Evolutionary conservation across 2,113 vertebrate genomes (phyloP).

Genomic region (Ammospiza caudacuta): DNA sequence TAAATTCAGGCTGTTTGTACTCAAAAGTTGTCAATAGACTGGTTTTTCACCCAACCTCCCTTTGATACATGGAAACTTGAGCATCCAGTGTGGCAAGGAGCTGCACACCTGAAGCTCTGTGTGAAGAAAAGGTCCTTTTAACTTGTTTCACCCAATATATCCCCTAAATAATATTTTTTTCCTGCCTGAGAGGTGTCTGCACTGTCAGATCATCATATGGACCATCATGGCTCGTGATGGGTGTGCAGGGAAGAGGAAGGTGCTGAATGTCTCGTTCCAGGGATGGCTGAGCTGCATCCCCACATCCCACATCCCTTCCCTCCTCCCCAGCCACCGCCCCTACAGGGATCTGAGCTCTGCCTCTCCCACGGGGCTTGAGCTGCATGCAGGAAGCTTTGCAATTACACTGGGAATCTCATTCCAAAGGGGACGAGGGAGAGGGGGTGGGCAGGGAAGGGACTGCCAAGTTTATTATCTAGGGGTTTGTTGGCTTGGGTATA

Average conservation of each 20-base stretch:
- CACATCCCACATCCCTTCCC: neutral
- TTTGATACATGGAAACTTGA: neutral
- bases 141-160: neutral
- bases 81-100: neutral
- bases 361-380: neutral
- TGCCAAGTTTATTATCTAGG: constrained; percentile 31
- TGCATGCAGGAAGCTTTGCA: neutral
- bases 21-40: neutral
- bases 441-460: neutral
- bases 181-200: neutral
- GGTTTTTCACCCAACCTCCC: neutral
- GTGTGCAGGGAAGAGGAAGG: neutral
- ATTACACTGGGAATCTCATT: constrained; percentile 34
- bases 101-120: neutral
- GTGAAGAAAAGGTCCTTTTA: neutral
- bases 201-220: neutral
- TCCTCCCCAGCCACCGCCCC: neutral
- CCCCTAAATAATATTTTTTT: neutral
- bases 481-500: neutral
- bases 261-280: neutral
- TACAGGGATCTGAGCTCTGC: neutral
- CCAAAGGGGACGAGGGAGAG: neutral
- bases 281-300: neutral
- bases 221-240: neutral
- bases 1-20: neutral